phyloP scores from a whole-genome alignment of 1,140 invertebrate genomes.

The Eufriesea mexicana region DNA sequence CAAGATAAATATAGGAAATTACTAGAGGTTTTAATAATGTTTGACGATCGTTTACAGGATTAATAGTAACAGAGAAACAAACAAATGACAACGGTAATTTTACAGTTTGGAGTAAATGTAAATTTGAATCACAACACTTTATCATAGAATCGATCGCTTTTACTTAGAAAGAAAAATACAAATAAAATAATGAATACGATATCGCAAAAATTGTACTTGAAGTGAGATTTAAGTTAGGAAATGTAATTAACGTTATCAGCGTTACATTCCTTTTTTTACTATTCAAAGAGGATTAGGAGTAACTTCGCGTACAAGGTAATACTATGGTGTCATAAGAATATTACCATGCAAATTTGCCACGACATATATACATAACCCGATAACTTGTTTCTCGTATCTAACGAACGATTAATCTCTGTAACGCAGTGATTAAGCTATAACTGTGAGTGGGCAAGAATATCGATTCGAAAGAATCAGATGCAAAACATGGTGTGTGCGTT shows the following conservation, averaged over 20 bases:
- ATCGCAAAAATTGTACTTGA: no score
- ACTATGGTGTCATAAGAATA: background rate
- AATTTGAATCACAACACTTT: background rate
- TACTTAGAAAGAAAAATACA: background rate
- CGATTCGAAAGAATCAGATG: constrained; percentile 47
- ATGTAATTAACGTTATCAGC: background rate
- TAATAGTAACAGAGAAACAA: background rate
- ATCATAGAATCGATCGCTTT: background rate
- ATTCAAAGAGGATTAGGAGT: background rate
- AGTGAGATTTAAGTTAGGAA: constrained; percentile 10
- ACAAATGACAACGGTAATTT: background rate
- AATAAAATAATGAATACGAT: background rate
- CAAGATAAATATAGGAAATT: background rate
- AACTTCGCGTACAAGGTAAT: background rate
- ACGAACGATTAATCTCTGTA: constrained; percentile 46
- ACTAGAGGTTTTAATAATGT: background rate
- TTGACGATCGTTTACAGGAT: constrained; percentile 8
- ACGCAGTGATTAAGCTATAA: constrained; percentile 37
- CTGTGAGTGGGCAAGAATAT: constrained; percentile 41
- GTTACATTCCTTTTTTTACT: background rate
- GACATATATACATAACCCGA: constrained; percentile 27
- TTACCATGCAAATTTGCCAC: constrained; percentile 23
- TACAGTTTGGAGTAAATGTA: background rate
- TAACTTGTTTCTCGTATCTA: constrained; percentile 41
- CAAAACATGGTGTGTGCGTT: constrained; percentile 33